Percentiles rank a stretch among this genome's conserved stretches.
These are phyloP conservation scores for Thalassoma bifasciatum DNA, from an alignment of 2,113 vertebrate species.

Conservation along the genomic window DNA sequence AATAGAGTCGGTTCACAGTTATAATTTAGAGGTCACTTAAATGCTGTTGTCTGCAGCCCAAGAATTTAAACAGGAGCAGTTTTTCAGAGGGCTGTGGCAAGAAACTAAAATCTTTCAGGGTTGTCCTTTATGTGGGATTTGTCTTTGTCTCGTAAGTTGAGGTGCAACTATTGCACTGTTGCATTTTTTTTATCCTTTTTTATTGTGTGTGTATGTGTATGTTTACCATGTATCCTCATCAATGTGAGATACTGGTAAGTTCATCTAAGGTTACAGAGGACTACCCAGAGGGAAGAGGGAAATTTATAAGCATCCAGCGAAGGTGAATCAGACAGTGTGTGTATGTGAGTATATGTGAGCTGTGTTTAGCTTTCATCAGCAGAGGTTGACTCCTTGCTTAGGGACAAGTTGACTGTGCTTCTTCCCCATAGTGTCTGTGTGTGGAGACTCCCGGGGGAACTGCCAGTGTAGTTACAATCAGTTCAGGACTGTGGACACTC, in stretches of 20 bases:
- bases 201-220: too few relatives aligned
- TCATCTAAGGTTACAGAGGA: neutral
- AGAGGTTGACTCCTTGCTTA: constrained; percentile 47
- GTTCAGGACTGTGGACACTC: constrained; percentile 42
- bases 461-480: constrained; percentile 42
- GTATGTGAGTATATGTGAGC: constrained; percentile 2
- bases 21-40: constrained; percentile 20
- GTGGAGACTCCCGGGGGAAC: constrained; percentile 31
- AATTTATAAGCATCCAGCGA: constrained; percentile 19
- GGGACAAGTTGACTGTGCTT: constrained; percentile 45
- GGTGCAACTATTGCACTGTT: neutral
- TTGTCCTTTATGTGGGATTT: neutral
- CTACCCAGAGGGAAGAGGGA: neutral
- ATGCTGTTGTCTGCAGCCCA: neutral
- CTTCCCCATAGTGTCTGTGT: constrained; percentile 42
- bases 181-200: too few relatives aligned
- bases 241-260: constrained; percentile 15
- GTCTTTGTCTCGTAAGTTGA: neutral
- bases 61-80: neutral
- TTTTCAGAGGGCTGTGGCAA: neutral
- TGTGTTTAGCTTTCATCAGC: constrained; percentile 54
- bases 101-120: neutral
- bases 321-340: constrained; percentile 17
- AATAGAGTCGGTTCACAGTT: constrained; percentile 20
- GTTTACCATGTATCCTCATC: constrained; percentile 13